Evolutionary conservation across 2,888 invertebrate species (phyloP), one percentile per base, ranked within the genome.

Genomic region (Drosophila yooni): DNA sequence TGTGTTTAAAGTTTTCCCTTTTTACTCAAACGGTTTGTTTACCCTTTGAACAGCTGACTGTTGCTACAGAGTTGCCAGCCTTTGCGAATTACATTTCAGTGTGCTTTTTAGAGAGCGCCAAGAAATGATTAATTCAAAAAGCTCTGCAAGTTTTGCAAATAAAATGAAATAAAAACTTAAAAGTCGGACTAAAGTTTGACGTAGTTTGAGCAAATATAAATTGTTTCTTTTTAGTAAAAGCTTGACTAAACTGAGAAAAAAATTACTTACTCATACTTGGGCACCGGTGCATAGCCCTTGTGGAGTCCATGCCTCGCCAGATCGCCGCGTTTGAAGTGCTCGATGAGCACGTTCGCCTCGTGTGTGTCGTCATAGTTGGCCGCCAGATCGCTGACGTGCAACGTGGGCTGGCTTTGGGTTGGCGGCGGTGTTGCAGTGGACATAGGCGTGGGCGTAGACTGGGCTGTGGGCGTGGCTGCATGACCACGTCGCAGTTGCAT

Each of bases 251-350:
- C 0, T 43, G 21, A 0, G n/a, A 11, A 40, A 4, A n/a, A 40
- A 29, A 15, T 58, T 58, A 91, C 91, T 89, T 74, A 93, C 93
- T 92, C 92, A 76, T 91, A 93, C 77, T 93, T 92, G 38, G 93
- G 91, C 61, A 93, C 93, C 15, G 93, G 93, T 38, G 91, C 92
- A 63, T 93, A 93, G 21, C 85, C 90, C 61, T 91, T 92, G 61
- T 90, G 81, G 13, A 92, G 76, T 21, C 91, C 91, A 65, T 91
- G 91, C 10, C 82, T 81, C 6, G 85, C 88, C 54, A 92, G 38
- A 21, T 92, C 92, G 15, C 90, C 91, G 18, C 92, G 82, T 31
- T 91, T 91, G 38, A 91, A 92, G 63, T 91, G 92, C 62, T 92
- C 91, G 18, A 92, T 91, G 48, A 92, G 83, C 68, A 87, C 83